These are phyloP conservation scores for Sphenopsis melanotis DNA, from an alignment of 2,797 vertebrate genomes.

Conservation along the genomic window DNA sequence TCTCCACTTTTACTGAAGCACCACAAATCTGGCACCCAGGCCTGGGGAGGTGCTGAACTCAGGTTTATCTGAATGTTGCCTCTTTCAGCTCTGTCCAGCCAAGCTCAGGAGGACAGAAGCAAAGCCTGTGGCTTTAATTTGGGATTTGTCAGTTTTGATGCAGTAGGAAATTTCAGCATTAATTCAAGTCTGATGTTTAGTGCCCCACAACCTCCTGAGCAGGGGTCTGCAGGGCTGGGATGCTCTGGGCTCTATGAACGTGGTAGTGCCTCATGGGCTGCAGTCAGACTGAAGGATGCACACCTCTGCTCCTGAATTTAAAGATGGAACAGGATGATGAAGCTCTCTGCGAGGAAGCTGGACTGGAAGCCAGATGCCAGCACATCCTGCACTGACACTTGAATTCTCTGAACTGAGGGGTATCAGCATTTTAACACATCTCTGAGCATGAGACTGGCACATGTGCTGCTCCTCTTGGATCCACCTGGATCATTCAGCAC, in stretches of 20 bases:
- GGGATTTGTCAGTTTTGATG: background rate
- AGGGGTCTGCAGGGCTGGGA: background rate
- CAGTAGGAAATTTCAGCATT: background rate
- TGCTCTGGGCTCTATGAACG: fast-evolving
- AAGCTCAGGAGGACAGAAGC: background rate
- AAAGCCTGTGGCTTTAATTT: background rate
- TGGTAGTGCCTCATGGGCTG: background rate
- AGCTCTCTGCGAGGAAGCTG: background rate
- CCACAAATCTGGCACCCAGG: background rate
- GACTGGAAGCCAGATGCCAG: background rate
- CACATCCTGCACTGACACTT: background rate
- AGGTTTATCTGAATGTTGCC: background rate
- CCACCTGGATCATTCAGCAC: background rate
- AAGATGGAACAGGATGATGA: background rate
- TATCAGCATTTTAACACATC: background rate
- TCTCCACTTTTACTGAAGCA: background rate
- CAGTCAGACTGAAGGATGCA: background rate
- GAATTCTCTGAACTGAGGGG: background rate
- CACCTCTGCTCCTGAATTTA: background rate
- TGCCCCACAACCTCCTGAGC: background rate
- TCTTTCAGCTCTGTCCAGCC: background rate
- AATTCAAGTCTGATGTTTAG: background rate
- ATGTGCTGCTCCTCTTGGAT: background rate
- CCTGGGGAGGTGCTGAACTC: background rate
- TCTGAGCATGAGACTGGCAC: background rate